Conservation (phyloP, 1,140 invertebrate species). For the Calephelis virginiensis region DNA sequence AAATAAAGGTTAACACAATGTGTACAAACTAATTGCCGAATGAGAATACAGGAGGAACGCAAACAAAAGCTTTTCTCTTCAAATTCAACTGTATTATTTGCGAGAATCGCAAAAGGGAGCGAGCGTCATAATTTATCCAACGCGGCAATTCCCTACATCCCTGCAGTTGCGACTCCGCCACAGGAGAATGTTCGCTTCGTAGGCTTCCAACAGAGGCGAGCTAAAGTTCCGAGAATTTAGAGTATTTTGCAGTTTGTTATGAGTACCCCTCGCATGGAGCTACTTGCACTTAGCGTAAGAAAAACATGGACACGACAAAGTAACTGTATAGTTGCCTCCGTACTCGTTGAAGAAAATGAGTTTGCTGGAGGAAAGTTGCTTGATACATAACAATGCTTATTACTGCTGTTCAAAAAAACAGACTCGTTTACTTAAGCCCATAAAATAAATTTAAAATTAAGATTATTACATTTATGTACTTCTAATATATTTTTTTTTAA, state of each 20-base stretch:
- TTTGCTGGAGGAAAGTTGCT: too few relatives aligned
- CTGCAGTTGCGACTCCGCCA: slow-evolving; percentile 50
- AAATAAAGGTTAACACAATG: slow-evolving; percentile 20
- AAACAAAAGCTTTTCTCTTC: slow-evolving; percentile 34
- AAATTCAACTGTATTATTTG: slow-evolving; percentile 62
- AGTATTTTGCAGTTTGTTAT: slow-evolving; percentile 70
- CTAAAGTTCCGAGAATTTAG: slow-evolving; percentile 64
- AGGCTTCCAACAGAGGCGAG: slow-evolving; percentile 25
- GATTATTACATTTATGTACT: too few relatives aligned
- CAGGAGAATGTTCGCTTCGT: slow-evolving; percentile 32
- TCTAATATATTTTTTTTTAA: too few relatives aligned
- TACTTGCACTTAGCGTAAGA: slow-evolving; percentile 56
- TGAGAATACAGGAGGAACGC: slow-evolving; percentile 30
- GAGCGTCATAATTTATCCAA: slow-evolving; percentile 66
- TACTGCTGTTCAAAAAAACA: too few relatives aligned
- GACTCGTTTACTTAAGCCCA: too few relatives aligned
- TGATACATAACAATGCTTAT: too few relatives aligned
- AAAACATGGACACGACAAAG: slow-evolving; percentile 50
- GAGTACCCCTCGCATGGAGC: slow-evolving; percentile 43
- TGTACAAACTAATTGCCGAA: slow-evolving; percentile 22
- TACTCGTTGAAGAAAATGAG: slow-evolving; percentile 32
- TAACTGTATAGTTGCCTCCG: slow-evolving; percentile 36
- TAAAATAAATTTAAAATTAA: too few relatives aligned
- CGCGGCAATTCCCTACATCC: slow-evolving; percentile 64
- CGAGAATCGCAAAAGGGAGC: slow-evolving; percentile 57